phyloP scores from a whole-genome alignment of 2,113 vertebrate species.

The Engystomops pustulosus region DNA sequence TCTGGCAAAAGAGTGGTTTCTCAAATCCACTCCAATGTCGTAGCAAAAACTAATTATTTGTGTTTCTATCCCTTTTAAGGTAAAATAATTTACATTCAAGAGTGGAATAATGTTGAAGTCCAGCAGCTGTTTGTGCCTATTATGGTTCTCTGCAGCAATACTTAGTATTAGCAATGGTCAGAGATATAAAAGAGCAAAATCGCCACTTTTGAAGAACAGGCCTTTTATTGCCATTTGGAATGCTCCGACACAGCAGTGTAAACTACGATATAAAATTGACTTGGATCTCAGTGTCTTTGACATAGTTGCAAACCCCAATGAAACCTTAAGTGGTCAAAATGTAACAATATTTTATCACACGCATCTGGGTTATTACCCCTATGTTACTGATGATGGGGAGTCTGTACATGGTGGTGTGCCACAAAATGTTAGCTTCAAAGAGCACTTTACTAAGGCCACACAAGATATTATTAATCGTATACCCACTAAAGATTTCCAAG shows the following conservation, averaged over 20 bases:
- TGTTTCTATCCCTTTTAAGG: not conserved
- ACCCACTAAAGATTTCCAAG: slow-evolving; percentile 82
- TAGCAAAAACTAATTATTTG: not conserved
- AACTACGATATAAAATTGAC: slow-evolving; percentile 83
- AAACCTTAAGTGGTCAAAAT: slow-evolving; percentile 84
- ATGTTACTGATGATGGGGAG: slow-evolving; percentile 75
- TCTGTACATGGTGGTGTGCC: slow-evolving; percentile 86
- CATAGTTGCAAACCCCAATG: slow-evolving; percentile 84
- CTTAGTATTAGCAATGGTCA: slow-evolving; percentile 54
- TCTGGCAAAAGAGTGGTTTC: too few relatives aligned
- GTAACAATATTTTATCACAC: slow-evolving; percentile 91
- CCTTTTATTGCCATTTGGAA: slow-evolving; percentile 91
- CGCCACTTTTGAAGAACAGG: slow-evolving; percentile 75
- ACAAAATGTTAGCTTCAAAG: slow-evolving; percentile 83
- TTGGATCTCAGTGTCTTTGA: slow-evolving; percentile 85
- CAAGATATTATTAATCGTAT: slow-evolving; percentile 81
- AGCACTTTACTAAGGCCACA: slow-evolving; percentile 82
- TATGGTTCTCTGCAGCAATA: slow-evolving; percentile 4
- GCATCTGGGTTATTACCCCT: slow-evolving; percentile 86
- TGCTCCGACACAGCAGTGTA: slow-evolving; percentile 82
- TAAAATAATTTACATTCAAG: slow-evolving; percentile 59
- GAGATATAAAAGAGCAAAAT: slow-evolving; percentile 70
- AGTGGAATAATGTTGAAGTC: slow-evolving; percentile 20
- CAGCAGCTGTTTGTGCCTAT: slow-evolving; percentile 44
- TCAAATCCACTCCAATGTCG: not conserved